A percentile compares a stretch with the other conserved stretches of the same genome.
phyloP scores from a whole-genome alignment of 2,113 vertebrate genomes.

The Campylomormyrus tamandua region DNA sequence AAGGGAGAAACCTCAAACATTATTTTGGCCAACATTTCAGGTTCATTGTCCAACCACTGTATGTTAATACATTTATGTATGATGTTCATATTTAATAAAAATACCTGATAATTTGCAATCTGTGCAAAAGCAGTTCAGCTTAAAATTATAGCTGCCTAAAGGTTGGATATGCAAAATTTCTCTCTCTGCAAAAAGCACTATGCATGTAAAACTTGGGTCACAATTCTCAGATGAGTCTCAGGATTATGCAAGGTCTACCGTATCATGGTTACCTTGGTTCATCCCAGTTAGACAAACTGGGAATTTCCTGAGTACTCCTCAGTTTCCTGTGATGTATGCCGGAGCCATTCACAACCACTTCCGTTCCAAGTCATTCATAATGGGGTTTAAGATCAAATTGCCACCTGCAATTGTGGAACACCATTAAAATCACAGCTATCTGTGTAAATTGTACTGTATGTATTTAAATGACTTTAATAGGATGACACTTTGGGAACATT shows the following conservation, averaged over 20 bases:
- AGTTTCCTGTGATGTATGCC: neutral
- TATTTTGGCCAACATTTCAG: neutral
- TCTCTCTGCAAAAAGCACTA: neutral
- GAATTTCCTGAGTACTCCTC: neutral
- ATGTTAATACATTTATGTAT: neutral
- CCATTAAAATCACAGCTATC: neutral
- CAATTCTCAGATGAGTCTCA: neutral
- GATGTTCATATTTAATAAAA: neutral
- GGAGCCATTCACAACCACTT: neutral
- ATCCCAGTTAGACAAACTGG: neutral
- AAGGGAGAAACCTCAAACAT: neutral
- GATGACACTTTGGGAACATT: neutral
- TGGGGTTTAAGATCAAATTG: neutral
- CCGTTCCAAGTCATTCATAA: neutral
- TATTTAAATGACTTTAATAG: neutral
- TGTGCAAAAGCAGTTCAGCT: conserved; percentile 7
- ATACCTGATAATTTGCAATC: conserved; percentile 11
- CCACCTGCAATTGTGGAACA: neutral
- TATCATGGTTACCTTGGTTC: neutral
- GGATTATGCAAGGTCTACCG: neutral
- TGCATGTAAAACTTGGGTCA: neutral
- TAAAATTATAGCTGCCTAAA: neutral
- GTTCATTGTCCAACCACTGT: neutral
- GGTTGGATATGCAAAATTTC: neutral
- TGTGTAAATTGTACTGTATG: neutral